Conservation (phyloP, 2,888 invertebrate genomes). For the Xestia rhomboidea region DNA sequence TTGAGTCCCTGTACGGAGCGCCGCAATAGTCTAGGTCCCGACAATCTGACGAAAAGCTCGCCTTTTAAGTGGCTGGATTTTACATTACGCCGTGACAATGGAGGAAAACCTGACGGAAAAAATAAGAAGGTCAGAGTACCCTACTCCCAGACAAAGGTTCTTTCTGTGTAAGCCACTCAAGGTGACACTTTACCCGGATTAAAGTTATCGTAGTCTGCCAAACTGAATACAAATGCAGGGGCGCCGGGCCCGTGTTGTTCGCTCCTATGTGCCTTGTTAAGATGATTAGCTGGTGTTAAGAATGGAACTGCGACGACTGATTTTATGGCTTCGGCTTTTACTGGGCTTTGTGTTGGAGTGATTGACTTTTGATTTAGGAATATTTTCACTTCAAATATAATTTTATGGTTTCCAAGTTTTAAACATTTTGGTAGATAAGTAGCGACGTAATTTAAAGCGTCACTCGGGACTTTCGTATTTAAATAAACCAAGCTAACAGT, state of each 20-base stretch:
- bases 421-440: constrained; percentile 21
- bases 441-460: constrained; percentile 56
- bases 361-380: constrained; percentile 45
- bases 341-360: constrained; percentile 38
- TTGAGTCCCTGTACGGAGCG: constrained; percentile 71
- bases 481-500: constrained; percentile 74
- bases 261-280: constrained; percentile 75
- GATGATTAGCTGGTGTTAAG: constrained; percentile 73
- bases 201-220: constrained; percentile 89
- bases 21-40: constrained; percentile 78
- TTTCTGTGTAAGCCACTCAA: constrained; percentile 88
- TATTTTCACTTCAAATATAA: constrained; percentile 26
- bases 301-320: constrained; percentile 54
- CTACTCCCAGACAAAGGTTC: constrained; percentile 87
- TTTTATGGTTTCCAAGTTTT: constrained; percentile 20
- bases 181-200: constrained; percentile 90
- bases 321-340: constrained; percentile 54
- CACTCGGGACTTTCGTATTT: constrained; percentile 58
- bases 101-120: constrained; percentile 85
- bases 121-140: constrained; percentile 86
- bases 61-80: constrained; percentile 83
- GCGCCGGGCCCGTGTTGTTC: constrained; percentile 72
- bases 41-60: constrained; percentile 79
- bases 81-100: constrained; percentile 85
- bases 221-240: constrained; percentile 89